A percentile compares a stretch with the other conserved stretches of the same genome.
phyloP scores from a whole-genome alignment of 2,797 vertebrate genomes.

The Thaleichthys pacificus region DNA sequence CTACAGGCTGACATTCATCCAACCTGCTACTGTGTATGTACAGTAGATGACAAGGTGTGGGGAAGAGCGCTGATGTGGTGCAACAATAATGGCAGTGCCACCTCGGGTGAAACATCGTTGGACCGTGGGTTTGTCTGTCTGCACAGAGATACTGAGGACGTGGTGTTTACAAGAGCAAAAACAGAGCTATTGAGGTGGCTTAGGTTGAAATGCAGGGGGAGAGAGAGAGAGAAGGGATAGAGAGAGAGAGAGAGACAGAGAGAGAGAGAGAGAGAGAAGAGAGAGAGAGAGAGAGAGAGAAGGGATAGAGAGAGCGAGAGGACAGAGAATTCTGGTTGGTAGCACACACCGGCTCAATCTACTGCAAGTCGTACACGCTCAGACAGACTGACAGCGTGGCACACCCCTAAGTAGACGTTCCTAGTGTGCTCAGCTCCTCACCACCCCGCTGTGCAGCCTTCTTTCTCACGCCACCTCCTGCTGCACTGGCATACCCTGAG shows the following conservation, averaged over 20 bases:
- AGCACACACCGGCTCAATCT: slow-evolving; percentile 16
- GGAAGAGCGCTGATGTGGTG: slow-evolving; percentile 36
- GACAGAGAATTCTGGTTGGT: neutral
- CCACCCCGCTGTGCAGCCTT: slow-evolving; percentile 34
- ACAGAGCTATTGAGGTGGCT: neutral
- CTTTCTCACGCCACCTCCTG: slow-evolving; percentile 35
- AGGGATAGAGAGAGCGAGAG: neutral
- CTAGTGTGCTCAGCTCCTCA: slow-evolving; percentile 34
- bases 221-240: neutral
- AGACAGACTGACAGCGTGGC: slow-evolving; percentile 14
- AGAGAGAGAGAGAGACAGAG: neutral
- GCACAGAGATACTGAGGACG: slow-evolving; percentile 13
- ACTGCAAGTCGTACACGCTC: slow-evolving; percentile 5
- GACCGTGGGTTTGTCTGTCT: slow-evolving; percentile 51
- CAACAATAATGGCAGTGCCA: slow-evolving; percentile 49
- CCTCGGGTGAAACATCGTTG: slow-evolving; percentile 63
- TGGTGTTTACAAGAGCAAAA: slow-evolving; percentile 46
- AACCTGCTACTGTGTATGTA: slow-evolving; percentile 15
- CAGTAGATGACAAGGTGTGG: neutral
- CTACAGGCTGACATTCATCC: slow-evolving; percentile 35
- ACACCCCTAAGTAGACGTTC: slow-evolving; percentile 51
- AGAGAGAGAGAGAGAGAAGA: neutral
- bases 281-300: neutral
- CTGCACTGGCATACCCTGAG: slow-evolving; percentile 28
- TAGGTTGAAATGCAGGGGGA: neutral